Base-by-base conservation (phyloP, 1,140 invertebrate genomes). In the Scaptomyza graminum region DNA sequence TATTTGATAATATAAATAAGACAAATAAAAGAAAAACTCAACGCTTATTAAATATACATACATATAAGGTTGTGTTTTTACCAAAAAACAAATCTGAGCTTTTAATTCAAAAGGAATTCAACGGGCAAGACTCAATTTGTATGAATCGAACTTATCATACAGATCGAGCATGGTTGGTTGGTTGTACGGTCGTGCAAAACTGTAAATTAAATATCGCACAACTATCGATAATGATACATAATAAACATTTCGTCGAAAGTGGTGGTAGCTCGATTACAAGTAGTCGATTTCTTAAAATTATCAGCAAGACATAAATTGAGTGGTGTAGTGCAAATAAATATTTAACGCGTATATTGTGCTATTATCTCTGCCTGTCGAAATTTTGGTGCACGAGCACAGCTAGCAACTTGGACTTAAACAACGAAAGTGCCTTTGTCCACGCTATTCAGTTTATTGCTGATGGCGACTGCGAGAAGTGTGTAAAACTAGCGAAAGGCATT, bases 11-110 rank as follows among this genome's bases (percentile, higher is more conserved):
- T 85, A 83, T 64, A 79, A 54, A 50, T 83, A 83, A 83, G 79
- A 84, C 43, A 80, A 85, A 85, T 87, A 85, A 87, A 85, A 75
- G 66, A 85, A 84, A 60, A 83, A 81, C 82, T 78, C 84, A 85
- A 85, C 77, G 81, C 81, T 85, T 85, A 78, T 85, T 85, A 80
- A 69, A 84, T 74, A 71, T 85, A 84, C 54, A 74, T 69, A 76
- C 46, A 76, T 71, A 66, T 73, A 74, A 67, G 80, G 64, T 84
- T 76, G 74, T 85, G 76, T 80, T 83, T 78, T 83, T 78, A 83
- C 66, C 59, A 78, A 82, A 82, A 82, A 84, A 39, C 39, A 70
- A 16, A 50, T 0, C 1, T 56, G 8, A 11, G 15, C 11, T 44
- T 57, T 51, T 8, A 65, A 65, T 71, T 5, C 13, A 51, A 52